Base-by-base conservation (phyloP, 2,797 vertebrate species). In the Ctenopoma kingsleyae region DNA sequence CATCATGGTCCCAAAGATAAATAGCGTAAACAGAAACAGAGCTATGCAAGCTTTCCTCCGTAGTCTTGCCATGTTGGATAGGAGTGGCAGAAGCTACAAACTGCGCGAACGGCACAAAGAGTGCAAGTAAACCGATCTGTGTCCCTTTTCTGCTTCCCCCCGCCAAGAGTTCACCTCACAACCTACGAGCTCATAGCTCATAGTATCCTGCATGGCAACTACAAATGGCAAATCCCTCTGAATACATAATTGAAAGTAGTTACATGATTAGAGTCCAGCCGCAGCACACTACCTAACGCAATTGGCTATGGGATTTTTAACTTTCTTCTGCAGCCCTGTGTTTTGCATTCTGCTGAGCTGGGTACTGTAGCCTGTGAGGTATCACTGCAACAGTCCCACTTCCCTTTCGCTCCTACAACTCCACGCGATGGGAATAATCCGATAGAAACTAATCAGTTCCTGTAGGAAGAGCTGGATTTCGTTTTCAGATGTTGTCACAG, bases 1-100 rank as follows among this genome's bases (percentile, higher is more conserved):
- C 96, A 97, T 96, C 88, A 97, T 94, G 15, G 96, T 95, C 27
- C 96, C 96, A 58, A 98, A 96, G 61, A 96, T 86, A 76, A 97
- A 97, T 0, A 97, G 86, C 15, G 95, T 94, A 53, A 97, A 97
- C 35, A 97, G 92, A 47, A 97, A 94, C 19, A 97, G 89, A 13
- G 94, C 96, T 32, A 96, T 85, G 76, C 95, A 96, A 19, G 95
- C 94, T 79, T 94, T 96, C 82, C 94, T 95, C 64, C 96, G 94
- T 52, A 96, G 86, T 25, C 95, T 82, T 58, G 95, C 95, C 96
- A 97, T 97, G 50, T 74, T 74, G 20, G 53, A 10, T 32, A 47
- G 53, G 22, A 71, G 25, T 58, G 36, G 19, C 43, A 56, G 20
- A 32, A 57, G 76, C 52, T 66, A 58, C n/a, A 58, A 41, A 16